phyloP scores from a whole-genome alignment of 2,797 vertebrate species.

The Xerus rutilus region DNA sequence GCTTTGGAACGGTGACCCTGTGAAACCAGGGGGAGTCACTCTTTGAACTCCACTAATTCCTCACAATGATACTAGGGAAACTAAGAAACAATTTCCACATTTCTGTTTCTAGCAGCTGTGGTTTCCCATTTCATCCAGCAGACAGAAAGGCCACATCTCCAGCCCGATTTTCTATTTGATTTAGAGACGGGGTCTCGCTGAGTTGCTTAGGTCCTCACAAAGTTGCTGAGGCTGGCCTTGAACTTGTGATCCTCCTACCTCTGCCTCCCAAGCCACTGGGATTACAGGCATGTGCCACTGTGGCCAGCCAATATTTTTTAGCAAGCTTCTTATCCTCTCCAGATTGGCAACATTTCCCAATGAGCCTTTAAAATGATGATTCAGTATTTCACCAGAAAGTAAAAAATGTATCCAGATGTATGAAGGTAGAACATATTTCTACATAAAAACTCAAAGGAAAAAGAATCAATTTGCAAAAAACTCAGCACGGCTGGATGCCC shows the following conservation, averaged over 20 bases:
- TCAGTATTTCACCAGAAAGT: conserved; percentile 36
- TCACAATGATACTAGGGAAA: not conserved
- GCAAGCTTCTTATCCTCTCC: not conserved
- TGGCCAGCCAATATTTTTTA: not conserved
- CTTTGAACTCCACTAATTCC: not conserved
- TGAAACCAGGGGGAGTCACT: not conserved
- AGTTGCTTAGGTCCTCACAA: too few species aligned
- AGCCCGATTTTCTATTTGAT: too few species aligned
- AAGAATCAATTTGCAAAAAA: conserved; percentile 35
- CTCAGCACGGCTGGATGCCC: conserved; percentile 56
- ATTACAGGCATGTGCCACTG: too few species aligned
- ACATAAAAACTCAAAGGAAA: conserved; percentile 36
- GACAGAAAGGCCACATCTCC: too few species aligned
- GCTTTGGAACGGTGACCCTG: not conserved
- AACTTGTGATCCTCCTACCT: too few species aligned
- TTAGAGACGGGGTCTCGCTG: too few species aligned
- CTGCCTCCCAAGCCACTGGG: too few species aligned
- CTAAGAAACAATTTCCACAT: not conserved
- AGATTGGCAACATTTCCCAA: not conserved
- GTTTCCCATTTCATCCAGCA: not conserved
- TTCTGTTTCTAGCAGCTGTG: not conserved
- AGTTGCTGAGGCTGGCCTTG: too few species aligned
- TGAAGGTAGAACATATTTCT: conserved; percentile 60
- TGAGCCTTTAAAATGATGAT: not conserved
- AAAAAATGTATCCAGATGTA: not conserved